Conservation (phyloP, 2,888 invertebrate species). For the Limnephilus auricula region DNA sequence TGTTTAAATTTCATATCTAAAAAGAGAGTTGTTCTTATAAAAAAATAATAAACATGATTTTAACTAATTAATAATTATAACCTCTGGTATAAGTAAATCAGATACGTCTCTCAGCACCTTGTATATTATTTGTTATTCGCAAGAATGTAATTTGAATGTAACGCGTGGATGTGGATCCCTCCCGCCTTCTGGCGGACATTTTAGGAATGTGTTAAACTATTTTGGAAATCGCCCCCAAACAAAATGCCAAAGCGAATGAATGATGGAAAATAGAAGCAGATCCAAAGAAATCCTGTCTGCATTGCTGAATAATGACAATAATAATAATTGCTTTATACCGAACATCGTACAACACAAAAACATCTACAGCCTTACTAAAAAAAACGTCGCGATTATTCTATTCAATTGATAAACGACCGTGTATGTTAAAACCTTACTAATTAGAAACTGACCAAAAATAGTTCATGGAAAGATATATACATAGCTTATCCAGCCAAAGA, state of each 20-base stretch:
- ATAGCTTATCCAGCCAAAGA: too few relatives aligned
- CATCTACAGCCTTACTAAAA: neutral
- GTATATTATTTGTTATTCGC: neutral
- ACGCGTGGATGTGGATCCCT: constrained; percentile 19
- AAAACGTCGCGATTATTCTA: too few relatives aligned
- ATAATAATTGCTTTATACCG: neutral
- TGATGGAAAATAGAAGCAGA: constrained; percentile 22
- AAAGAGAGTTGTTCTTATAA: too few relatives aligned
- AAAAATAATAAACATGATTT: too few relatives aligned
- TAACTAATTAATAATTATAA: too few relatives aligned
- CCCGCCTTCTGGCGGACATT: constrained; percentile 12
- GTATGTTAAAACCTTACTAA: too few relatives aligned
- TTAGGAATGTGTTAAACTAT: constrained; percentile 11
- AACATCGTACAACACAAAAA: neutral
- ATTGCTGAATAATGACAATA: neutral
- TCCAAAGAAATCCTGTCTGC: constrained; percentile 2
- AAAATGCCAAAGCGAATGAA: constrained; percentile 20
- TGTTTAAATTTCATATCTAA: too few relatives aligned
- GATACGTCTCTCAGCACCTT: too few relatives aligned
- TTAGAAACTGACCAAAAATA: too few relatives aligned
- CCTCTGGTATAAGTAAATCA: too few relatives aligned
- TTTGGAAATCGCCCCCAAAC: constrained; percentile 36
- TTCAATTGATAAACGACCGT: too few relatives aligned
- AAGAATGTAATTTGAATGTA: constrained; percentile 4
- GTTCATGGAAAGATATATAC: too few relatives aligned